A percentile compares a stretch with the other conserved stretches of the same genome.
Evolutionary conservation across 2,888 invertebrate genomes (phyloP).

Genomic region (Amblyjoppa fuscipennis): DNA sequence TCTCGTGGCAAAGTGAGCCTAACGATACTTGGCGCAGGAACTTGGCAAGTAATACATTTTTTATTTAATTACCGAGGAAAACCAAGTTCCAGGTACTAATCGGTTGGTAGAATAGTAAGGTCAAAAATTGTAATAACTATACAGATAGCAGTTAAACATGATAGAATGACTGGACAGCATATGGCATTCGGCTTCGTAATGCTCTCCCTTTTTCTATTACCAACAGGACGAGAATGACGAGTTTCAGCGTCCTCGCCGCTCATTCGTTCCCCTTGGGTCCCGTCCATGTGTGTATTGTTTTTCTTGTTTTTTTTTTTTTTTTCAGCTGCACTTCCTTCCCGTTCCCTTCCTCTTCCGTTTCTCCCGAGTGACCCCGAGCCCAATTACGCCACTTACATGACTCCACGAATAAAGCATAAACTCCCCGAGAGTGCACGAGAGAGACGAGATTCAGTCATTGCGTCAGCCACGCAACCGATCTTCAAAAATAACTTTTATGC

Average conservation of each 20-base stretch:
- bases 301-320: neutral
- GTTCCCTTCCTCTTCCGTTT: slow-evolving; percentile 53
- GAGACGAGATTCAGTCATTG: neutral
- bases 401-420: slow-evolving; percentile 48
- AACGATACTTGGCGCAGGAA: slow-evolving; percentile 26
- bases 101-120: neutral
- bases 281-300: neutral
- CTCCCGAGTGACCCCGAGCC: slow-evolving; percentile 41
- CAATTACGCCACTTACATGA: slow-evolving; percentile 43
- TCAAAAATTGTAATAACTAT: slow-evolving; percentile 19
- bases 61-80: slow-evolving; percentile 12
- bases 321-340: slow-evolving; percentile 36
- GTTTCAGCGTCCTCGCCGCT: slow-evolving; percentile 23
- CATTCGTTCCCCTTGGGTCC: slow-evolving; percentile 2
- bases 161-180: slow-evolving; percentile 54
- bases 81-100: slow-evolving; percentile 31
- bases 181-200: slow-evolving; percentile 53
- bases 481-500: neutral
- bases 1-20: slow-evolving; percentile 38
- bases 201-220: slow-evolving; percentile 49
- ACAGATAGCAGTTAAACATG: slow-evolving; percentile 41
- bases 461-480: neutral
- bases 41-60: neutral
- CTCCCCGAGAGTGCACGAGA: neutral
- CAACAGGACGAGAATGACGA: slow-evolving; percentile 41